phyloP scores from a whole-genome alignment of 2,888 invertebrate genomes.

The Drosophila phalerata region DNA sequence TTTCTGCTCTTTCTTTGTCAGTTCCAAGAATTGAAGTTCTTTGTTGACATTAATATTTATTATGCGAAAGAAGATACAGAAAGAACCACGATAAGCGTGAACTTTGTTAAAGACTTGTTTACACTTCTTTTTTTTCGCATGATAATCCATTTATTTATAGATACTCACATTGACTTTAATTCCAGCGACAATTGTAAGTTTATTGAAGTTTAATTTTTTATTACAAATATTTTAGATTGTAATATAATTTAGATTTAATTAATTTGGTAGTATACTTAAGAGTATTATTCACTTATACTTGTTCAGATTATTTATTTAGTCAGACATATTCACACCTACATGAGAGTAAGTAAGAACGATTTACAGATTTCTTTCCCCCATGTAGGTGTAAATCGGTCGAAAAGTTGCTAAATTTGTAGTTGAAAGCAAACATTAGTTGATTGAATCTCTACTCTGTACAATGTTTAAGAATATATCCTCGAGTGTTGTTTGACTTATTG shows the following conservation, averaged over 20 bases:
- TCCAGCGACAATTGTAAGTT: background rate
- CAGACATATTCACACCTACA: conserved; percentile 3
- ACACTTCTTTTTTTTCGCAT: background rate
- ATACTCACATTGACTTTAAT: background rate
- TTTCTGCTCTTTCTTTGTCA: conserved; percentile 29
- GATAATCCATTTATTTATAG: background rate
- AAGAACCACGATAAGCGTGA: conserved; percentile 8
- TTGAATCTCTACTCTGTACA: conserved; percentile 84
- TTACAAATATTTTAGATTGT: too few species aligned
- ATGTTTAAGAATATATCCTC: conserved; percentile 91
- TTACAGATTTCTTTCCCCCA: conserved; percentile 3
- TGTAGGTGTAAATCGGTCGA: conserved; percentile 3
- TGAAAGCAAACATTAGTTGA: background rate
- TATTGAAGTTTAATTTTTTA: too few species aligned
- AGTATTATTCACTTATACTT: too few species aligned
- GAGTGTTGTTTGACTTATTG: conserved; percentile 90
- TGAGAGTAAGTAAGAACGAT: conserved; percentile 9
- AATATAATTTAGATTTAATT: too few species aligned
- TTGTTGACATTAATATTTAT: conserved; percentile 49
- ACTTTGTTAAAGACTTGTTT: background rate
- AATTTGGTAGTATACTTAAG: too few species aligned
- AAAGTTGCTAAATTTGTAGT: background rate
- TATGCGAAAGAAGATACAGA: conserved; percentile 42
- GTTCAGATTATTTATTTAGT: too few species aligned
- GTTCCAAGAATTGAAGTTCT: conserved; percentile 60